A percentile compares a stretch with the other conserved stretches of the same genome.
Evolutionary conservation across 2,797 vertebrate species (phyloP).

Genomic region (Lepus townsendii): DNA sequence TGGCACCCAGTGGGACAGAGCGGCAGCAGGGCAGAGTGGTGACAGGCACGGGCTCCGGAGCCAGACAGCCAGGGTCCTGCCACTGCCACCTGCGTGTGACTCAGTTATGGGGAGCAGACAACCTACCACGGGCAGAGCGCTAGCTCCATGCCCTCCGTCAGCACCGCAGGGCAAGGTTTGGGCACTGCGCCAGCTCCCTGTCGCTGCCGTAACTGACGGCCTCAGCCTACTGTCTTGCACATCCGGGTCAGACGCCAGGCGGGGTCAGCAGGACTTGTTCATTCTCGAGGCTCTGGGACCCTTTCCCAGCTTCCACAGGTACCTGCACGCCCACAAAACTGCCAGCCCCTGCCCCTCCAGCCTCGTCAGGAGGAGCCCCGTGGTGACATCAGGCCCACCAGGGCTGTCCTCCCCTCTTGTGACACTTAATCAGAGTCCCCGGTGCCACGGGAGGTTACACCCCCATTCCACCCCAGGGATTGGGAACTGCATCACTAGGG

Average conservation of each 20-base stretch:
- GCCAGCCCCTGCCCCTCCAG: not conserved
- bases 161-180: fast-evolving
- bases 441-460: not conserved
- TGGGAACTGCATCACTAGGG: not conserved
- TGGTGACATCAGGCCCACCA: not conserved
- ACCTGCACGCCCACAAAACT: too few species aligned
- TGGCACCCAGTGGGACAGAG: not conserved
- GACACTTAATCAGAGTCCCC: not conserved
- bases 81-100: too few species aligned
- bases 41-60: not conserved
- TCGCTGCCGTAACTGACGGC: not conserved
- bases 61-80: too few species aligned
- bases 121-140: fast-evolving
- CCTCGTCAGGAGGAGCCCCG: fast-evolving
- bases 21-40: too few species aligned
- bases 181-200: not conserved
- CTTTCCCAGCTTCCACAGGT: not conserved
- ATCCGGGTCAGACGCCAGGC: not conserved
- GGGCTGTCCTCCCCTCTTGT: too few species aligned
- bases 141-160: not conserved
- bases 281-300: not conserved
- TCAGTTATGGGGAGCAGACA: too few species aligned
- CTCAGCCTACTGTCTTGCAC: not conserved
- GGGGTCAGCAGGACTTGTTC: not conserved
- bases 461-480: not conserved